phyloP scores from a whole-genome alignment of 1,140 invertebrate species.

The Penaeus chinensis region DNA sequence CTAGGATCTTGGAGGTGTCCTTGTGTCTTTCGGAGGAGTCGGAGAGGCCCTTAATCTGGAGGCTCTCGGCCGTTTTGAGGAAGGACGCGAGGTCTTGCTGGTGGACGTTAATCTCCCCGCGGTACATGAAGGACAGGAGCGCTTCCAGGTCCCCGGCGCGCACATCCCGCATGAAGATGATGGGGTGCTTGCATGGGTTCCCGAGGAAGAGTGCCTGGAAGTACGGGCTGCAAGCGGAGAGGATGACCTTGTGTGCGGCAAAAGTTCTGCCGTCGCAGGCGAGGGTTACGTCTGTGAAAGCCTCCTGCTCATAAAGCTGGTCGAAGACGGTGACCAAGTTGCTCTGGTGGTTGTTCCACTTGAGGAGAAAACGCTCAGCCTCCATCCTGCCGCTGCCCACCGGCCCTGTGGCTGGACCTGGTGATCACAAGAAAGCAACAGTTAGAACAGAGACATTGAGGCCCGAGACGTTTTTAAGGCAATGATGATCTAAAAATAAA shows the following conservation, averaged over 20 bases:
- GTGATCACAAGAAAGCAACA: not conserved
- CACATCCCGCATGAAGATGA: conserved; percentile 74
- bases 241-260: conserved; percentile 92
- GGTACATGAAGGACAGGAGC: conserved; percentile 69
- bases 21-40: conserved; percentile 66
- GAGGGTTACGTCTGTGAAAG: conserved; percentile 79
- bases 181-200: conserved; percentile 90
- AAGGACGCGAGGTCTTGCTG: conserved; percentile 67
- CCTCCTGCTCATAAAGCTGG: conserved; percentile 66
- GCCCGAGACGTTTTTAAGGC: not conserved
- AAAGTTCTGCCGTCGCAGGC: conserved; percentile 91
- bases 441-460: conserved; percentile 7
- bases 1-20: conserved; percentile 63
- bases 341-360: conserved; percentile 70
- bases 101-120: conserved; percentile 68
- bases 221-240: conserved; percentile 94
- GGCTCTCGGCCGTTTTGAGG: conserved; percentile 67
- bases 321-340: conserved; percentile 69
- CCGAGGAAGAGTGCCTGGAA: conserved; percentile 93
- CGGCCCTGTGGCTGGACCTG: conserved; percentile 35
- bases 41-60: conserved; percentile 69
- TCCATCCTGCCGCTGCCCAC: conserved; percentile 65
- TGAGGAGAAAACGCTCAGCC: conserved; percentile 69
- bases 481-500: no score
- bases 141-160: conserved; percentile 67